Conservation (phyloP, 2,797 vertebrate genomes). For the Rachycentron canadum region DNA sequence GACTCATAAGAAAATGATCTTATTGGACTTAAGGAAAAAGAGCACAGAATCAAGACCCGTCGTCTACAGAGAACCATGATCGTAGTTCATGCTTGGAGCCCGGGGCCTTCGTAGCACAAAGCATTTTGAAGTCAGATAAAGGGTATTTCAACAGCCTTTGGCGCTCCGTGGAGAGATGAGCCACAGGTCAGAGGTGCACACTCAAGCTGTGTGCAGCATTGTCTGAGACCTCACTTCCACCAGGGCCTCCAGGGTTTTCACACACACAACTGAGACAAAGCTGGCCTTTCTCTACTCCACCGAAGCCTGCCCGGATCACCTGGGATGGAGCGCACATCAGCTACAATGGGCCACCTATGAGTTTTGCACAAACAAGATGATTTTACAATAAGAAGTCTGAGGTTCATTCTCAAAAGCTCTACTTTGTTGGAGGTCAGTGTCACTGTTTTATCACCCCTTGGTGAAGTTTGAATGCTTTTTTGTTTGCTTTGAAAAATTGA, state of each 20-base stretch:
- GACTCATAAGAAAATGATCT: not conserved
- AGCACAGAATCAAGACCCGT: too few species aligned
- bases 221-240: not conserved
- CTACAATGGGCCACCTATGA: not conserved
- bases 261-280: not conserved
- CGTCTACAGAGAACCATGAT: not conserved
- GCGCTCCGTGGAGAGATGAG: conserved; percentile 6
- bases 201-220: conserved; percentile 19
- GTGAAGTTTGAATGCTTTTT: not conserved
- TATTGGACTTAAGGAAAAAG: not conserved
- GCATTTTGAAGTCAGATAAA: conserved; percentile 25
- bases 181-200: conserved; percentile 26
- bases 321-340: not conserved
- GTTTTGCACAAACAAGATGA: not conserved
- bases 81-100: conserved; percentile 17
- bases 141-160: conserved; percentile 17
- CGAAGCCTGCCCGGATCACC: not conserved
- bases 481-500: not conserved
- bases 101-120: not conserved
- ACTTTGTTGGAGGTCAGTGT: not conserved
- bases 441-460: not conserved
- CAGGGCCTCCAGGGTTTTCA: not conserved
- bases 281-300: not conserved
- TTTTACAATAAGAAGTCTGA: not conserved
- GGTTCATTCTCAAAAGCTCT: not conserved